phyloP scores from a whole-genome alignment of 53 echinoderm and acorn worm species.

The Crossaster papposus region DNA sequence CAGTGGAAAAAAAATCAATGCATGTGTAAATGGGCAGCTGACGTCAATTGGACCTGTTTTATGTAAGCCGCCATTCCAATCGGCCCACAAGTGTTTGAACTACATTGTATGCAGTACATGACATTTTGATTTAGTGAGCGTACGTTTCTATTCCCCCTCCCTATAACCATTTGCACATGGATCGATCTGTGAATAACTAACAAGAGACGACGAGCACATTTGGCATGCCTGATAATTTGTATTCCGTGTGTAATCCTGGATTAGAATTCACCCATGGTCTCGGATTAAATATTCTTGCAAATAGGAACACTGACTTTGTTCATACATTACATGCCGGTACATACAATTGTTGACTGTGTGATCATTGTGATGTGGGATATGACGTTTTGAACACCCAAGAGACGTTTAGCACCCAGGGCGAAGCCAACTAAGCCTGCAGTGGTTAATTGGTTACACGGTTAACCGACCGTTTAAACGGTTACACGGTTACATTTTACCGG shows the following conservation, averaged over 20 bases:
- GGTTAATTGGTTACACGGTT: no score
- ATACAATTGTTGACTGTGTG: no score
- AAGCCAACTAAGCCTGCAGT: no score
- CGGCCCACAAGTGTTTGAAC: not conserved
- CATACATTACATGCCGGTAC: no score
- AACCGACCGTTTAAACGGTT: no score
- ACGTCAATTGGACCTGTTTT: not conserved
- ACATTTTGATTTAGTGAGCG: not conserved
- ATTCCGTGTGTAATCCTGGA: not conserved
- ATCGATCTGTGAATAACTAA: not conserved
- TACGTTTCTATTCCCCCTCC: not conserved
- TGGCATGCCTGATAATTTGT: not conserved
- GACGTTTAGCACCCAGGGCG: no score
- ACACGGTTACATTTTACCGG: no score
- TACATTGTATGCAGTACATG: not conserved
- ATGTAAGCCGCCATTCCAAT: not conserved
- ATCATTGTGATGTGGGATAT: no score
- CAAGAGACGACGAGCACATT: not conserved
- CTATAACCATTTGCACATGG: not conserved
- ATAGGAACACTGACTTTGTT: no score
- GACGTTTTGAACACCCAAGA: no score
- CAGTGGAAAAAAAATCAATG: not conserved
- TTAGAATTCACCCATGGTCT: not conserved
- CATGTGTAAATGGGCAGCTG: constrained; percentile 3
- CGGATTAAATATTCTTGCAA: not conserved